Base-by-base conservation (phyloP, 2,888 invertebrate genomes). In the Ernsta delagoae region DNA sequence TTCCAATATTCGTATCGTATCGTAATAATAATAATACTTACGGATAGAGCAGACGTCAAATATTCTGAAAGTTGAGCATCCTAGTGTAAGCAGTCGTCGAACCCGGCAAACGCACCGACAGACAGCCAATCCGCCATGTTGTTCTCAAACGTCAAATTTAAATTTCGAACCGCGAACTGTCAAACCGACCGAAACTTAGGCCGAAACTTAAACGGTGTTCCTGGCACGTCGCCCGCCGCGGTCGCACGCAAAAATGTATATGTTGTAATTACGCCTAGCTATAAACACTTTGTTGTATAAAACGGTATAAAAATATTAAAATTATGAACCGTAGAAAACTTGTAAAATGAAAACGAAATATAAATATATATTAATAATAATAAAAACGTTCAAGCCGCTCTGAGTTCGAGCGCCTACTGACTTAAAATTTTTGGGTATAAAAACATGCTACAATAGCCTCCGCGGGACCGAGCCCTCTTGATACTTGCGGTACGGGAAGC, bases 391-490 rank as follows among this genome's bases (percentile, higher is more conserved):
- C 89, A 86, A 89, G 91, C 91, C 84, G 90, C 88, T 87, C 93
- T 80, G 93, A 89, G 93, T 92, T 85, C 91, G 92, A 92, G 93
- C 92, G 93, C 92, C 93, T 92, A 93, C 93, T 93, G 93, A 92
- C 91, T 93, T 93, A 92, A 93, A 93, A 93, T 93, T 93, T 93
- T 93, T 93, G 92, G 93, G 93, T 88, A 93, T 93, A 93, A 93
- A 93, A 93, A 93, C 93, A 93, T 90, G 92, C 92, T 93, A 93
- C 93, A 92, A 93, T 93, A 88, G 92, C 90, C 92, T 89, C 85
- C 83, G 73, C 70, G 74, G 87, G 92, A 84, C 41, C 72, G 76
- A 74, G 12, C 73, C 70, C 73, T 85, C 89, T 92, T 92, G 92
- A 83, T 92, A 83, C 91, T 92, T 82, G 80, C 77, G 71, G 31